phyloP scores from a whole-genome alignment of 2,797 vertebrate genomes.

The Eutrigla gurnardus region DNA sequence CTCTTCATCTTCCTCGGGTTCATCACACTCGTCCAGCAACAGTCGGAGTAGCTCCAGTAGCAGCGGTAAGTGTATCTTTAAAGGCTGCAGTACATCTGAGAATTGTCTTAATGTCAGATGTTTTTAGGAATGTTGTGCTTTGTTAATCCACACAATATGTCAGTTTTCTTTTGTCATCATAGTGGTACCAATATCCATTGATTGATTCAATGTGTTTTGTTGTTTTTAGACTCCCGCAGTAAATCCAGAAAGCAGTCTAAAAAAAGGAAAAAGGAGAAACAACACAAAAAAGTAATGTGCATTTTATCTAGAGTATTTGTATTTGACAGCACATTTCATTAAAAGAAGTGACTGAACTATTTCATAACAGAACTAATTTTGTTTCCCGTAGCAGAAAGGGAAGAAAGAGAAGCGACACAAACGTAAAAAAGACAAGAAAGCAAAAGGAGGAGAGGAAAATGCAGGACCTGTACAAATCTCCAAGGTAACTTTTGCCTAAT shows the following conservation, averaged over 20 bases:
- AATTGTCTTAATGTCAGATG: slow-evolving; percentile 4
- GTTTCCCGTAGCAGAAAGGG: slow-evolving; percentile 70
- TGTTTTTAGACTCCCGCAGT: slow-evolving; percentile 79
- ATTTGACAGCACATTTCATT: neutral
- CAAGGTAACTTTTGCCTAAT: slow-evolving; percentile 80
- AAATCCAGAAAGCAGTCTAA: slow-evolving; percentile 89
- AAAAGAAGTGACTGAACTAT: neutral
- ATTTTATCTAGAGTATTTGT: neutral
- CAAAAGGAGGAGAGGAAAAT: slow-evolving; percentile 85
- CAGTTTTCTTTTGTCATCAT: neutral
- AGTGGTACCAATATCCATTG: neutral
- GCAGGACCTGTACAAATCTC: slow-evolving; percentile 91
- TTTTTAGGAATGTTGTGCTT: neutral
- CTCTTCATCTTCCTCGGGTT: slow-evolving; percentile 80
- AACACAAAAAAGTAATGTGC: slow-evolving; percentile 87
- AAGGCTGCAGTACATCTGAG: neutral
- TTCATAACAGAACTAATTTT: neutral
- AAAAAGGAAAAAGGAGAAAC: slow-evolving; percentile 91
- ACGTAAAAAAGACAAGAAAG: slow-evolving; percentile 90
- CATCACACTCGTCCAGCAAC: slow-evolving; percentile 82
- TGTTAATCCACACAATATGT: neutral
- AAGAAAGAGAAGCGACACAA: slow-evolving; percentile 90
- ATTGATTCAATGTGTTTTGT: neutral
- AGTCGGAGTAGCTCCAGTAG: slow-evolving; percentile 87
- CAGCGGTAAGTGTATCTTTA: slow-evolving; percentile 66